Evolutionary conservation across 2,888 invertebrate species (phyloP).

Genomic region (Eupeodes latifasciatus): DNA sequence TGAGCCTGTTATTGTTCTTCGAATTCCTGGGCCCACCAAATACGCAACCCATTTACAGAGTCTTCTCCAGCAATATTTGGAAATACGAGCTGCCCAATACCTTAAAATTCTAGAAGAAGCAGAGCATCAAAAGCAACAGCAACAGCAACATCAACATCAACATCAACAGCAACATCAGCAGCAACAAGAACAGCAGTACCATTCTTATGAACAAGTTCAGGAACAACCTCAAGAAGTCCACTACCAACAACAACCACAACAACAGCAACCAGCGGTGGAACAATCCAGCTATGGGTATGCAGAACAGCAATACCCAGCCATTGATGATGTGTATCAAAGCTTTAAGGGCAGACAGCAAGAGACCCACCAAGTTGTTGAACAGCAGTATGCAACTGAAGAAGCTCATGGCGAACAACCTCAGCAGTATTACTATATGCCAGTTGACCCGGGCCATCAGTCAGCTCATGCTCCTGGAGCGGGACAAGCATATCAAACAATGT

Average conservation of each 20-base stretch:
- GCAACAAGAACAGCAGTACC: conserved; percentile 59
- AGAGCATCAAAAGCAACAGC: conserved; percentile 80
- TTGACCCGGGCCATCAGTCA: conserved; percentile 66
- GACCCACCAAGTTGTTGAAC: conserved; percentile 51
- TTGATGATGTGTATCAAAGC: conserved; percentile 81
- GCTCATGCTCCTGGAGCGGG: conserved; percentile 66
- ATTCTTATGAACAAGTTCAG: conserved; percentile 43
- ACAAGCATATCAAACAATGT: conserved; percentile 80
- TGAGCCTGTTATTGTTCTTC: conserved; percentile 83
- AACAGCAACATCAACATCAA: conserved; percentile 77
- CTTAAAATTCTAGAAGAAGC: conserved; percentile 82
- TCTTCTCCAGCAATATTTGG: conserved; percentile 83
- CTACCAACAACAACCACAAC: conserved; percentile 56
- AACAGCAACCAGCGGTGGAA: conserved; percentile 45
- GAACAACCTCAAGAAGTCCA: conserved; percentile 51
- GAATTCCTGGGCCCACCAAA: conserved; percentile 83
- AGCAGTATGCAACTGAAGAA: conserved; percentile 76
- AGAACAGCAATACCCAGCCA: conserved; percentile 78
- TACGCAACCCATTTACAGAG: conserved; percentile 83
- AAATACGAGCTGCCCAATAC: conserved; percentile 83
- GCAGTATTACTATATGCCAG: conserved; percentile 80
- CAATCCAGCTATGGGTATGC: conserved; percentile 56
- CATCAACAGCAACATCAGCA: conserved; percentile 56
- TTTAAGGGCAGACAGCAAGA: conserved; percentile 80
- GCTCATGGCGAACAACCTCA: conserved; percentile 77